Conservation (phyloP, 2,113 vertebrate genomes). For the Caranx melampygus region DNA sequence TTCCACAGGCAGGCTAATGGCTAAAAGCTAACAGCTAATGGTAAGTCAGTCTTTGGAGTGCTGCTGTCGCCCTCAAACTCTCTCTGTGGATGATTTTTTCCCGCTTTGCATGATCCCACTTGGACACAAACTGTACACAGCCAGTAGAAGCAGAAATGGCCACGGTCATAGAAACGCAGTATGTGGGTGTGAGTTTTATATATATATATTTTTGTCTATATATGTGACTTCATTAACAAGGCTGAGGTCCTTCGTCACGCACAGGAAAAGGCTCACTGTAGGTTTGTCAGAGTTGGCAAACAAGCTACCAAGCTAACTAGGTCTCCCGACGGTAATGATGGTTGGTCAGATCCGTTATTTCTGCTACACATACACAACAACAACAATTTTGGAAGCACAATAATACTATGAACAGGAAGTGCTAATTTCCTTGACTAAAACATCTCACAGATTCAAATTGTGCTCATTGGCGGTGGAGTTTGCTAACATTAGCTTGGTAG, state of each 20-base stretch:
- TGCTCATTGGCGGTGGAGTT: background rate
- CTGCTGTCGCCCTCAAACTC: constrained; percentile 34
- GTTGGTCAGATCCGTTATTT: background rate
- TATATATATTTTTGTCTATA: constrained; percentile 42
- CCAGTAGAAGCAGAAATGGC: constrained; percentile 35
- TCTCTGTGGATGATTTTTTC: constrained; percentile 50
- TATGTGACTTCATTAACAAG: constrained; percentile 42
- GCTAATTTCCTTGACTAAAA: background rate
- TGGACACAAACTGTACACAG: constrained; percentile 43
- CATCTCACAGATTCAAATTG: too few relatives aligned
- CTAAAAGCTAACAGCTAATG: constrained; percentile 33
- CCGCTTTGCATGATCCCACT: constrained; percentile 32
- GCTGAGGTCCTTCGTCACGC: constrained; percentile 34
- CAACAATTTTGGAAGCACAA: background rate
- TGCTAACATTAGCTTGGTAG: background rate
- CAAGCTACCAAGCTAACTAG: background rate
- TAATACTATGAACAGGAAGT: background rate
- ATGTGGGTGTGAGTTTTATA: constrained; percentile 45
- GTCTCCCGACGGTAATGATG: background rate
- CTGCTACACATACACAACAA: background rate
- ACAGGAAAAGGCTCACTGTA: constrained; percentile 19
- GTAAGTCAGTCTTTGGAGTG: constrained; percentile 53
- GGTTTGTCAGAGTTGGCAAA: constrained; percentile 27
- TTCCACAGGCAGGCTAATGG: constrained; percentile 28
- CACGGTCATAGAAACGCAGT: constrained; percentile 43